Evolutionary conservation across 2,888 invertebrate species (phyloP), one percentile per base, ranked within the genome.

Genomic region (Empis stercorea): DNA sequence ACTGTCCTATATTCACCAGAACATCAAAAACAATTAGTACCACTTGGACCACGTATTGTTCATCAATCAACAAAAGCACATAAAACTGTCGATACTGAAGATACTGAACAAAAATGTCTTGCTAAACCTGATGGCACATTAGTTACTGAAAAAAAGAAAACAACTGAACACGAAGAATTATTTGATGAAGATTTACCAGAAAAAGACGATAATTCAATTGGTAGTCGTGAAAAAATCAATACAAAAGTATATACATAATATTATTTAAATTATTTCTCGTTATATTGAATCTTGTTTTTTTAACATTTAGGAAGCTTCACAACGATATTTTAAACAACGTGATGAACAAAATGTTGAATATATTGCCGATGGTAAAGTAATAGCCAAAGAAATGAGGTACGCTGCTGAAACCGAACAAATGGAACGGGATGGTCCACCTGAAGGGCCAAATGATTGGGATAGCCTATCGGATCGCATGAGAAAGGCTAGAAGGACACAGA

Each of bases 31-130:
- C 76, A 78, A 56, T 60, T 84, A 59, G 78, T 81, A 51, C 74
- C 79, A 39, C 72, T 74, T 10, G 85, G 84, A 36, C 85, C 87
- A 1, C 75, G 78, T 51, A 71, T 88, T 51, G 74, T 89, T 46
- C 80, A 81, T 61, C 87, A 87, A 60, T 81, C 84, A 32, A 75
- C 77, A 53, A 82, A 82, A 54, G 82, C 80, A 56, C 81, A 80
- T 57, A 88, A 87, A 65, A 84, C 85, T 45, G 79, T 86, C 62
- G 88, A 91, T 66, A 88, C 88, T 52, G 89, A 89, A 73, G 87
- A 88, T 61, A 84, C 81, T 52, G 74, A 78, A 57, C 84, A 87
- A 66, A 73, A 82, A 52, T 84, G 84, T 61, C 81, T 85, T 42
- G 74, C 86, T 43, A 80, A 81, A 55, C 77, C 83, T 32, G 87